Percentiles rank a stretch among this genome's conserved stretches.
Evolutionary conservation across 2,797 vertebrate species (phyloP).

Genomic region (Varecia variegata): DNA sequence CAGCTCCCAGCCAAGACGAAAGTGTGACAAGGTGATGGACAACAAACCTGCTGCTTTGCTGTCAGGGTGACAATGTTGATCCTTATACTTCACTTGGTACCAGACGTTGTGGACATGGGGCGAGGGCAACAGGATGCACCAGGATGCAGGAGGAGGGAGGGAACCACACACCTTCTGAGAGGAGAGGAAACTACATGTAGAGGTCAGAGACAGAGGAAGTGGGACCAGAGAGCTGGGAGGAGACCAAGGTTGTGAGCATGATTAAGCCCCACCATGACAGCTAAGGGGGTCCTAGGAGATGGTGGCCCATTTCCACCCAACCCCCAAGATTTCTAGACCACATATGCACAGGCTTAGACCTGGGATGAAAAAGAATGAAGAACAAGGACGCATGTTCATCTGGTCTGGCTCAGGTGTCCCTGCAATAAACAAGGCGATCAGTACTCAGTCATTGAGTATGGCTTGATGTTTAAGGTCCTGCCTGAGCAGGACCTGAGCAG

Average conservation of each 20-base stretch:
- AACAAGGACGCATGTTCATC: rapidly evolving
- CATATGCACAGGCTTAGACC: neutral
- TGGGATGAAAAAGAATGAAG: neutral
- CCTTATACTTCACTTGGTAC: neutral
- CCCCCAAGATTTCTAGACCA: neutral
- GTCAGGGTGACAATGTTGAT: neutral
- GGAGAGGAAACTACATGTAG: neutral
- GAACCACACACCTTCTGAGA: neutral
- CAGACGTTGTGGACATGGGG: neutral
- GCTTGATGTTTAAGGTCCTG: neutral
- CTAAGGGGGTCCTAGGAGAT: neutral
- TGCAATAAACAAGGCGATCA: neutral
- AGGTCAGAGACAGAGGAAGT: neutral
- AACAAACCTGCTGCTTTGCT: neutral
- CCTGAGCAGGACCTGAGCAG: neutral
- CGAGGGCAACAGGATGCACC: neutral
- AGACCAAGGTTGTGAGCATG: too few relatives aligned
- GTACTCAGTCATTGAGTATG: neutral
- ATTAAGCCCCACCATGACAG: neutral
- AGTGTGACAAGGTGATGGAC: neutral
- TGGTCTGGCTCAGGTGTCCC: neutral
- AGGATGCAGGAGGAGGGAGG: neutral
- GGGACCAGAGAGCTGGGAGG: neutral
- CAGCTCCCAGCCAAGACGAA: neutral
- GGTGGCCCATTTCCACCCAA: neutral